Conservation (phyloP, 2,113 vertebrate species). For the Equus quagga region DNA sequence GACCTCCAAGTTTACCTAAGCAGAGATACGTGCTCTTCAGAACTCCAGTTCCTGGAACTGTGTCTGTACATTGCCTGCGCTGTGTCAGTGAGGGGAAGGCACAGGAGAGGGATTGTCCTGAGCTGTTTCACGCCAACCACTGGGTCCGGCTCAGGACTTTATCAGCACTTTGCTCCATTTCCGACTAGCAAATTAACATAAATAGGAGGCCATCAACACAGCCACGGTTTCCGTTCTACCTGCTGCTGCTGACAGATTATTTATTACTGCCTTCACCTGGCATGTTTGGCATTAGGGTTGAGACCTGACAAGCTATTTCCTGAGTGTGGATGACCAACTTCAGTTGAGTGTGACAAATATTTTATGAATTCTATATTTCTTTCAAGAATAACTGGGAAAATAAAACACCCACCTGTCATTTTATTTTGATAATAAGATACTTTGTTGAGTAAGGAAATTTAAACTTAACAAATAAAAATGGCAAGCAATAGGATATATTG, state of each 20-base stretch:
- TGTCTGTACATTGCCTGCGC: background rate
- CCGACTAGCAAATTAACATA: background rate
- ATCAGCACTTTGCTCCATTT: background rate
- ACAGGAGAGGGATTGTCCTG: conserved; percentile 70
- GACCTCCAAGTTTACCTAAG: background rate
- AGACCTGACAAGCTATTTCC: background rate
- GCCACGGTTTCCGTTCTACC: rapidly evolving
- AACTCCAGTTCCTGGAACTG: background rate
- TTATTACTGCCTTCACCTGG: conserved; percentile 32
- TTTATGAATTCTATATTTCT: conserved; percentile 41
- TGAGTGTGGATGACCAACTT: background rate
- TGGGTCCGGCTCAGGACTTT: rapidly evolving
- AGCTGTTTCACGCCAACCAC: background rate
- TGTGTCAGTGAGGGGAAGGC: background rate
- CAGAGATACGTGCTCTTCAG: conserved; percentile 42
- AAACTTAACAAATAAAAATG: background rate
- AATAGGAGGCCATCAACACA: conserved; percentile 7
- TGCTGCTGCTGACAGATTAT: rapidly evolving
- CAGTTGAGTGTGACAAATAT: background rate
- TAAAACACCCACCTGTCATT: background rate
- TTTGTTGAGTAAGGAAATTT: background rate
- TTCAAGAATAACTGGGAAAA: conserved; percentile 3
- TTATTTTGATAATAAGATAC: conserved; percentile 20
- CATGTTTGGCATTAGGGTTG: rapidly evolving
- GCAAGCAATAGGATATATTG: no score